Evolutionary conservation across 2,797 vertebrate genomes (phyloP).

Genomic region (Bradypodion ventrale): DNA sequence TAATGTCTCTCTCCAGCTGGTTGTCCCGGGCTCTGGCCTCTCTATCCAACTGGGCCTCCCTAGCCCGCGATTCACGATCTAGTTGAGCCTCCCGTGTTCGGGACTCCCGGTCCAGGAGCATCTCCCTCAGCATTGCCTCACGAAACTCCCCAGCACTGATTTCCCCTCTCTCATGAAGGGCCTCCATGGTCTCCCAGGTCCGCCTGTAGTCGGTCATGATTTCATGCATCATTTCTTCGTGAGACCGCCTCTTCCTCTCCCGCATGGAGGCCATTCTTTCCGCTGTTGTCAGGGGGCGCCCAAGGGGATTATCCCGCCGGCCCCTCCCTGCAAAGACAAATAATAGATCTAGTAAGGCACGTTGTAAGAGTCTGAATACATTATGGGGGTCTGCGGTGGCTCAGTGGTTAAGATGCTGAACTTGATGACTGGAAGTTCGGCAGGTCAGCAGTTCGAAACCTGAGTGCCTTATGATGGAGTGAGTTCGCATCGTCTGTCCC

Average conservation of each 20-base stretch:
- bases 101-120: slow-evolving; percentile 31
- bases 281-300: slow-evolving; percentile 27
- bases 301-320: slow-evolving; percentile 1
- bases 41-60: slow-evolving; percentile 34
- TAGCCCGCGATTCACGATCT: slow-evolving; percentile 21
- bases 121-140: slow-evolving; percentile 37
- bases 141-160: slow-evolving; percentile 27
- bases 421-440: too few species aligned
- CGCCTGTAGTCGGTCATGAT: slow-evolving; percentile 33
- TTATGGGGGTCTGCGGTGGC: too few species aligned
- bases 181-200: slow-evolving; percentile 43
- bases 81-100: slow-evolving; percentile 32
- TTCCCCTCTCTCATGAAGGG: slow-evolving; percentile 33
- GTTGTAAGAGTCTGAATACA: too few species aligned
- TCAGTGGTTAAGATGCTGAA: too few species aligned
- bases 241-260: slow-evolving; percentile 32
- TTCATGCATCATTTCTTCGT: slow-evolving; percentile 41
- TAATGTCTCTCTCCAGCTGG: slow-evolving; percentile 29
- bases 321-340: slow-evolving; percentile 8
- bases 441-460: too few species aligned
- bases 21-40: slow-evolving; percentile 23
- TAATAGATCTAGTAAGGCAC: neutral
- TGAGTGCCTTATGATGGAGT: too few species aligned
- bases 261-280: slow-evolving; percentile 36
- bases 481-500: too few species aligned